These are phyloP conservation scores for Xanthia togata DNA, from an alignment of 2,888 invertebrate genomes.

Conservation along the genomic window DNA sequence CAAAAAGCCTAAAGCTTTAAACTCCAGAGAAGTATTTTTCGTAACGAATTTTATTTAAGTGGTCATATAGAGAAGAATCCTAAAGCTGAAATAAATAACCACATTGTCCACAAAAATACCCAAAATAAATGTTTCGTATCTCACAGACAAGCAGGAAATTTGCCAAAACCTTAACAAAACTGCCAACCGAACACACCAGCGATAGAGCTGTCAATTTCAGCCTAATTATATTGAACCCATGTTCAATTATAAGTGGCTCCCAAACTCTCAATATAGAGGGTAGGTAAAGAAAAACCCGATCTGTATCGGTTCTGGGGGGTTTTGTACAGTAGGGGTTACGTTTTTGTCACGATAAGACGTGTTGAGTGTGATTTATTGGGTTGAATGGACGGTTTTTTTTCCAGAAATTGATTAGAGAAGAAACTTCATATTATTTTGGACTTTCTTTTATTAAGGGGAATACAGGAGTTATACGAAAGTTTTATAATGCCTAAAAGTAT, in stretches of 20 bases:
- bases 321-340: slow-evolving; percentile 3
- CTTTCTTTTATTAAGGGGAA: background rate
- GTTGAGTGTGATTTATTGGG: slow-evolving; percentile 23
- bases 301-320: background rate
- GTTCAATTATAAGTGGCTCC: slow-evolving; percentile 46
- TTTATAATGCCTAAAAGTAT: too few species aligned
- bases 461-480: too few species aligned
- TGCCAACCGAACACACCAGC: background rate
- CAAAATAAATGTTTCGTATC: too few species aligned
- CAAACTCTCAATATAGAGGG: slow-evolving; percentile 18
- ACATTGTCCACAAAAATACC: too few species aligned
- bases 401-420: background rate
- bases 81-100: too few species aligned
- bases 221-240: slow-evolving; percentile 48
- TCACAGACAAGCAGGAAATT: slow-evolving; percentile 5
- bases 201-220: slow-evolving; percentile 35
- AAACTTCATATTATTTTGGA: slow-evolving; percentile 5
- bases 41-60: too few species aligned
- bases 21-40: too few species aligned
- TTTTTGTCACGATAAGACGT: slow-evolving; percentile 42
- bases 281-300: background rate
- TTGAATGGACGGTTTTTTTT: slow-evolving; percentile 10
- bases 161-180: background rate
- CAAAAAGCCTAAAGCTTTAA: background rate
- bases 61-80: too few species aligned